Evolutionary conservation across 2,797 vertebrate species (phyloP), one percentile per base, ranked within the genome.

Genomic region (Pantherophis alleghaniensis): DNA sequence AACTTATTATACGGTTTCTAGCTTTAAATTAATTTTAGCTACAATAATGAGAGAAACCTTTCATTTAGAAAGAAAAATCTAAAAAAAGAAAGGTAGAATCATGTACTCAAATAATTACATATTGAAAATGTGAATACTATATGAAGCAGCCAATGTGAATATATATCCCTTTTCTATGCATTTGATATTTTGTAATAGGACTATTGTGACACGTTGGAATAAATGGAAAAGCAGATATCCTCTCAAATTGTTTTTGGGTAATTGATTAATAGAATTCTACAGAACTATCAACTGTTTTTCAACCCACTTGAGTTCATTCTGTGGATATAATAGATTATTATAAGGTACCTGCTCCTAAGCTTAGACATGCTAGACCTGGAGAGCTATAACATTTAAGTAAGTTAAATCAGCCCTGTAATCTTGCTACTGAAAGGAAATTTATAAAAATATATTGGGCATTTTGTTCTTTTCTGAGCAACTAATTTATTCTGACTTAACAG

Each of bases 391-490:
- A 60, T 69, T 94, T 47, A 93, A 94, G 88, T 92, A 66, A 92
- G 94, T 94, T 93, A 92, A 83, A 94, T 20, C 90, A 87, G 53
- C 28, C 66, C 92, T 96, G 66, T 53, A 94, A 18, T 91, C 93
- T 90, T 91, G 90, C 22, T 55, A 66, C 42, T 7, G 92, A 51
- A 92, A 95, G 20, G 60, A 91, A 91, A 28, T 95, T 95, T 92
- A 92, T n/a, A 37, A 92, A 2, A 42, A 56, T 57, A 22, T 26
- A 56, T 14, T 37, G 59, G 18, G 63, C 86, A 42, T 22, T 55
- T 51, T 42, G 12, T 66, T 55, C 63, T 37, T 86, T 32, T 63
- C 14, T 4, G 37, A 28, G 26, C 86, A 51, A 86, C 10, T 14
- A 89, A 24, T 83, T 90, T 2, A 22, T 91, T 87, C 14, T 87